Conservation (phyloP, 2,113 vertebrate genomes). For the Pseudopodoces humilis region DNA sequence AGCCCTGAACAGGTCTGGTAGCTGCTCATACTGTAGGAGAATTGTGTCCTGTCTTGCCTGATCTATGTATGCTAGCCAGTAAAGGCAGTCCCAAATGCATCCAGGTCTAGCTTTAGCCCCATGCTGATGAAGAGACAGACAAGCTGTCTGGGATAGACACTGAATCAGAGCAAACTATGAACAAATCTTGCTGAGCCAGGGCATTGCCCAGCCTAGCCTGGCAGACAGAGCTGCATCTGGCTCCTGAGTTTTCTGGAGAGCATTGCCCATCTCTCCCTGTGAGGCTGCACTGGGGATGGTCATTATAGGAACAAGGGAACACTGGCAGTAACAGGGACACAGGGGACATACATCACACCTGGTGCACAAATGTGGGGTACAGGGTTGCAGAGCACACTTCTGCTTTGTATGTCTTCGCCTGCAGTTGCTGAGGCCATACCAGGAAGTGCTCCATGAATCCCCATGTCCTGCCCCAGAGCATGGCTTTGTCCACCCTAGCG, state of each 20-base stretch:
- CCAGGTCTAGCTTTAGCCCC: accelerated
- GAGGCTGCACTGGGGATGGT: neutral
- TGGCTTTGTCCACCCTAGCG: neutral
- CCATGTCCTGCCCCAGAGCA: neutral
- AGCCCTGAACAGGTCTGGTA: neutral
- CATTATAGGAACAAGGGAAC: accelerated
- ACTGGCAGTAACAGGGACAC: too few relatives aligned
- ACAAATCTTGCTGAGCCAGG: neutral
- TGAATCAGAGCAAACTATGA: neutral
- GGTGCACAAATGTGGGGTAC: accelerated
- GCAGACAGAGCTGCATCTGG: neutral
- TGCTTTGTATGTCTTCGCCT: neutral
- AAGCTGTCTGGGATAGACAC: too few relatives aligned
- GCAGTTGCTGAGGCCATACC: neutral
- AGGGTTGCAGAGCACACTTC: neutral
- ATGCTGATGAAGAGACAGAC: neutral
- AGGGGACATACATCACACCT: accelerated
- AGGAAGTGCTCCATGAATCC: neutral
- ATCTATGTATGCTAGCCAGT: neutral
- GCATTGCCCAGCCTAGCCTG: neutral
- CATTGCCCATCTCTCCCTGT: neutral
- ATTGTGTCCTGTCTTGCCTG: neutral
- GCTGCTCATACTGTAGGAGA: neutral
- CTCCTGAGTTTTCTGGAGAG: neutral
- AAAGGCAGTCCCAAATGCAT: accelerated